Base-by-base conservation (phyloP, 2,888 invertebrate species). In the Agonopterix heracliana region DNA sequence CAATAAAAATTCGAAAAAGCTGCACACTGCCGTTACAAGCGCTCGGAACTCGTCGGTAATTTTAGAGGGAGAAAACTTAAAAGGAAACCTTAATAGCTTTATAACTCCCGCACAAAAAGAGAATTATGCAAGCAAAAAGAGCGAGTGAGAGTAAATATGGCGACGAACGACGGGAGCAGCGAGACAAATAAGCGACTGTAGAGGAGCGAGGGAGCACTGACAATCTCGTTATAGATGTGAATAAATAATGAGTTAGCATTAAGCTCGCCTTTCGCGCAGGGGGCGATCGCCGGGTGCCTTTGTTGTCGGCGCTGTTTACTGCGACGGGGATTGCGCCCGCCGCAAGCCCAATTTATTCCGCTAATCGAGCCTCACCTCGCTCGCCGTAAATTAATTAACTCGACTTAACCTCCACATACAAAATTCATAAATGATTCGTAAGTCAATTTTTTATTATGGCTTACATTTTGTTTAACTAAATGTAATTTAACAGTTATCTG, bases 141-240 rank as follows among this genome's bases (percentile, higher is more conserved):
- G 71, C 71, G 69, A 75, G 69, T 64, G 67, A 66, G 68, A 71
- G 75, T 71, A 76, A 78, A 81, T 75, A 74, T 74, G 76, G 69
- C 69, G 65, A 61, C 58, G 65, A 66, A 65, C 60, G 65, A 59
- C 61, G 67, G 64, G 66, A 69, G 71, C 69, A 73, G 57, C 63
- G 60, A 66, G 64, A 68, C 66, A 66, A 68, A 69, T 66, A 67
- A 64, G 66, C 63, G 60, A 64, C 54, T 60, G 61, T 63, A 66
- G 68, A 63, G 63, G 55, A 65, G 62, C 57, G 59, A 67, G 78
- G 76, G 77, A 76, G 75, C 75, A 75, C 83, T 78, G 81, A 81
- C 81, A 84, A 86, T 84, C 81, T 83, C 81, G 83, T 84, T 84
- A 84, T 78, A 80, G 78, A 83, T 78, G 83, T 87, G 83, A 87